Conservation (phyloP, 2,797 vertebrate genomes). For the Gambelia wislizenii region DNA sequence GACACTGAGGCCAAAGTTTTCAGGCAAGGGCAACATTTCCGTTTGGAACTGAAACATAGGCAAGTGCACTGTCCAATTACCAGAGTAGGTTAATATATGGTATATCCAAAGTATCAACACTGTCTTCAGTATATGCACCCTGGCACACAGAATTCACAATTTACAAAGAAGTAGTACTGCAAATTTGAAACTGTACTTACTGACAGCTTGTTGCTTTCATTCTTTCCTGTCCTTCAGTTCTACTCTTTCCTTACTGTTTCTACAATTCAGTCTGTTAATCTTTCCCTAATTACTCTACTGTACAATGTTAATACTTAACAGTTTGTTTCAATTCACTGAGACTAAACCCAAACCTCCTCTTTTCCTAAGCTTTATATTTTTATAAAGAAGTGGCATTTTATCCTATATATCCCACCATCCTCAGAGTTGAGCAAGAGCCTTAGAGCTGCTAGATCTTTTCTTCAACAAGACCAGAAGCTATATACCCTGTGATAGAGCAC, state of each 20-base stretch:
- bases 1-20: neutral
- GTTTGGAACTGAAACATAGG: neutral
- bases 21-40: neutral
- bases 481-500: neutral
- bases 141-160: constrained; percentile 9
- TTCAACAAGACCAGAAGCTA: neutral
- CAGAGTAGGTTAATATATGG: neutral
- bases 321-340: constrained; percentile 20
- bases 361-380: neutral
- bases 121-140: neutral
- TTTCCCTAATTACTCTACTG: constrained; percentile 21
- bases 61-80: neutral
- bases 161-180: neutral
- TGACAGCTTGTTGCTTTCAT: constrained; percentile 18
- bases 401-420: neutral
- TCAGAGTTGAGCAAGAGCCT: neutral
- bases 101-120: neutral
- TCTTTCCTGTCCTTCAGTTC: constrained; percentile 23
- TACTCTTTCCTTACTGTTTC: constrained; percentile 10
- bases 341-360: neutral
- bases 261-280: constrained; percentile 26
- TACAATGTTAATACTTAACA: constrained; percentile 8
- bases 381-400: neutral
- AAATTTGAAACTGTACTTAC: constrained; percentile 31
- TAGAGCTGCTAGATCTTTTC: neutral